Conservation (phyloP, 1,140 invertebrate genomes). For the Cryptotermes secundus region DNA sequence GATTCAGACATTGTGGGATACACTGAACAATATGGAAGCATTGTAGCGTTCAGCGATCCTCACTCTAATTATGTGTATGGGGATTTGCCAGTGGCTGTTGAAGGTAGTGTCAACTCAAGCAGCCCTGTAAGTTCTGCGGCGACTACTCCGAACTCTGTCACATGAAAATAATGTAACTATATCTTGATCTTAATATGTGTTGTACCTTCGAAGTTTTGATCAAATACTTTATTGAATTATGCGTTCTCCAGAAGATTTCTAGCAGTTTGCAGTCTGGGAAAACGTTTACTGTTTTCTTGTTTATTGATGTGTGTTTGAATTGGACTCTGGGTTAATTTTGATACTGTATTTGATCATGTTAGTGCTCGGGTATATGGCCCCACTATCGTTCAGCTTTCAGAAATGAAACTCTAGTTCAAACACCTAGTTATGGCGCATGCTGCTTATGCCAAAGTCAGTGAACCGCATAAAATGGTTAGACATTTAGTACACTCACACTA, state of each 20-base stretch:
- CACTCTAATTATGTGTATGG: slow-evolving; percentile 27
- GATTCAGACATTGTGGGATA: neutral
- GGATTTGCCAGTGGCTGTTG: neutral
- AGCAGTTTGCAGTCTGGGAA: neutral
- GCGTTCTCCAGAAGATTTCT: neutral
- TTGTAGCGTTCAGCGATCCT: neutral
- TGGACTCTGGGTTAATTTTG: neutral
- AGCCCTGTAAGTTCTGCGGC: neutral
- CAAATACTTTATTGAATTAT: neutral
- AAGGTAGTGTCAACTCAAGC: neutral
- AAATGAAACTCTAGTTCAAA: too few relatives aligned
- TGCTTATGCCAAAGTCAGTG: too few relatives aligned
- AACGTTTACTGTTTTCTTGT: neutral
- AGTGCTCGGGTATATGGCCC: neutral
- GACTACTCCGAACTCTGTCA: neutral
- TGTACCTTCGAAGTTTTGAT: neutral
- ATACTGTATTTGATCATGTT: neutral
- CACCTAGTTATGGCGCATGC: too few relatives aligned
- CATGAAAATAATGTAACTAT: neutral
- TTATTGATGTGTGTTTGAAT: neutral
- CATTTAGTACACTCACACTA: too few relatives aligned
- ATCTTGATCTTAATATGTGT: neutral
- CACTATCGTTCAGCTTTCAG: neutral
- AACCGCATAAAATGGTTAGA: too few relatives aligned
- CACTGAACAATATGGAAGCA: neutral